Evolutionary conservation across 2,113 vertebrate species (phyloP).

Genomic region (Centropus bengalensis): DNA sequence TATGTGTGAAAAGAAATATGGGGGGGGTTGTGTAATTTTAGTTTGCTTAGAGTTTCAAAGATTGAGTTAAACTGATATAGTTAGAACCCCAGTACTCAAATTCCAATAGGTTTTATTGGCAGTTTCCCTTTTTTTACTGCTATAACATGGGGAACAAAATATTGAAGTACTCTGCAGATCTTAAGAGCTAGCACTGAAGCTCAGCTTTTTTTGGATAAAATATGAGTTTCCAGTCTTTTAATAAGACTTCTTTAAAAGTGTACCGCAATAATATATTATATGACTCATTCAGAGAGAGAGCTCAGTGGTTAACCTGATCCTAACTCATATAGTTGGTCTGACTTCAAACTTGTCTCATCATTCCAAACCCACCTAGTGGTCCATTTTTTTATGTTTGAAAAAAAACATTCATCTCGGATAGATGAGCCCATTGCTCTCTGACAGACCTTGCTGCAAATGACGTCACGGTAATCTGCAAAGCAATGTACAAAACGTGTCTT

Average conservation of each 20-base stretch:
- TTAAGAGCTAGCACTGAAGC: background rate
- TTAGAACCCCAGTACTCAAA: background rate
- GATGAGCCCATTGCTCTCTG: fast-evolving
- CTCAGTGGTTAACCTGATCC: background rate
- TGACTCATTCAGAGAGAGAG: background rate
- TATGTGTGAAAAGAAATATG: background rate
- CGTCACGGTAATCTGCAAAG: background rate
- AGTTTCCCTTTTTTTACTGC: background rate
- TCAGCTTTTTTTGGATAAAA: background rate
- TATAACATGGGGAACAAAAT: background rate
- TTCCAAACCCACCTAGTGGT: background rate
- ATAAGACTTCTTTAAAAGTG: background rate
- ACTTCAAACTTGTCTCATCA: fast-evolving
- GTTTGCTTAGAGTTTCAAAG: background rate
- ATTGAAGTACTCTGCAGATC: background rate
- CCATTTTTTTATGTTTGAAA: fast-evolving
- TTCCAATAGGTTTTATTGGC: background rate
- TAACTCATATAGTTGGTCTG: background rate
- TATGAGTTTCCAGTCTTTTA: background rate
- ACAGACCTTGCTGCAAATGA: background rate
- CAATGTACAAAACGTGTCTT: background rate
- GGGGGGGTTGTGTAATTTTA: background rate
- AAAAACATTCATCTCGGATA: fast-evolving
- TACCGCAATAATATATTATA: background rate
- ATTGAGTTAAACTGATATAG: background rate